Evolutionary conservation across 2,797 vertebrate genomes (phyloP), one percentile per base, ranked within the genome.

Genomic region (Pelodytes ibericus): DNA sequence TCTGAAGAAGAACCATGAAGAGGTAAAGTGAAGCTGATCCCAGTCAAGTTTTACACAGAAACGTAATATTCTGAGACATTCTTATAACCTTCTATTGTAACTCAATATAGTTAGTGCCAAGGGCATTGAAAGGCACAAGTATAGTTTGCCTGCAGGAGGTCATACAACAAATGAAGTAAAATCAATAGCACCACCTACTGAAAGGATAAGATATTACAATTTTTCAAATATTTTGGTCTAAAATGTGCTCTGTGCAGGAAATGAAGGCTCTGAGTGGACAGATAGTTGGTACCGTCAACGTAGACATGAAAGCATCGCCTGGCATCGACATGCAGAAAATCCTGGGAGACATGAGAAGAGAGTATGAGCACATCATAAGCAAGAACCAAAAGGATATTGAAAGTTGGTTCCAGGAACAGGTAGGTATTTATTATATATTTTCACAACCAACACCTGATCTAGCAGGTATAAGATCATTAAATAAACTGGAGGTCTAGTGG

Each of bases 341-440:
- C 1, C 77, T 90, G 79, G 72, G 79, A 0, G 86, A 89, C 25
- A 82, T 88, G 80, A 81, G 88, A 69, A 78, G 80, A 9, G 84
- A 89, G 33, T 90, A 90, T 1, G 88, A 90, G 78, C 47, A 76
- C 3, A 59, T 89, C 29, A 83, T 86, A 25, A 81, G 81, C 70
- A 88, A 86, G 26, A 89, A 88, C 74, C 84, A 82, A 22, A 80
- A 51, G 27, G 88, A 89, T 0, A 82, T 83, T 0, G 87, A 88
- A 57, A 65, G 75, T n/a, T 88, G 86, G 86, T 88, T 84, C 62
- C 81, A 78, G 26, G 76, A 78, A 8, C 75, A 89, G 85, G 84
- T 85, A 3, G 61, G 29, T 78, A 33, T 10, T 16, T n/a, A 18
- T 2, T 16, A 33, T 4, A 63, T n/a, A n/a, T n/a, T n/a, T n/a